Base-by-base conservation (phyloP, 2,113 vertebrate genomes). In the Symphodus melops region DNA sequence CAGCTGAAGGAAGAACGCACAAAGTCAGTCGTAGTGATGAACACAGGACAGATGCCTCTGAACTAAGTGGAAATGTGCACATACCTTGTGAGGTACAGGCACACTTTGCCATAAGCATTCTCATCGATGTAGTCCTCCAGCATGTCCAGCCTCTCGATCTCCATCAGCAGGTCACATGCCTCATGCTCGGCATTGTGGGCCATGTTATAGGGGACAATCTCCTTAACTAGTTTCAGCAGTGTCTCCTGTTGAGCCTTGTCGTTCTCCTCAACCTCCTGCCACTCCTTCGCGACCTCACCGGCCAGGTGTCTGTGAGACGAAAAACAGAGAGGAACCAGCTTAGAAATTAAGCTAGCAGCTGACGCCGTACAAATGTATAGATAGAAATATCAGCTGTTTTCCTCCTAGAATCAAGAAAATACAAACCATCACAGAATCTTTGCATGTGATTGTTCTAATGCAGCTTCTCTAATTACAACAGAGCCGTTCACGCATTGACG, bases 181-280 rank as follows among this genome's bases (percentile, higher is more conserved):
- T 99, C 98, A 0, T 98, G 97, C 87, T 99, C 98, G 0, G 97
- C 98, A 0, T 99, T 99, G 91, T 99, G 98, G 8, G 95, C 97
- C 98, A 99, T 99, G 91, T 99, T 99, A 83, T 99, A 99, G 8
- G 98, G 98, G 8, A 99, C 95, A 0, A 99, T 99, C 86, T 99
- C 98, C 81, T 96, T 98, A 62, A 99, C 98, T 14, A 99, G 91
- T 41, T 97, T 97, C 41, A 99, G 92, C 11, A 99, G 92, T 0
- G 94, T 95, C 77, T 99, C 97, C 85, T 97, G 96, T 87, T 99
- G 97, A 5, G 92, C 90, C 84, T 97, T 98, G 86, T 99, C 98
- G 0, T 91, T 95, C 63, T 99, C 98, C 82, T 99, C 97, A 0
- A 99, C 94, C 84, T 99, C 98, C 86, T 99, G 98, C 98, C 98